Evolutionary conservation across 2,888 invertebrate genomes (phyloP).

Genomic region (Stenchaetothrips biformis): DNA sequence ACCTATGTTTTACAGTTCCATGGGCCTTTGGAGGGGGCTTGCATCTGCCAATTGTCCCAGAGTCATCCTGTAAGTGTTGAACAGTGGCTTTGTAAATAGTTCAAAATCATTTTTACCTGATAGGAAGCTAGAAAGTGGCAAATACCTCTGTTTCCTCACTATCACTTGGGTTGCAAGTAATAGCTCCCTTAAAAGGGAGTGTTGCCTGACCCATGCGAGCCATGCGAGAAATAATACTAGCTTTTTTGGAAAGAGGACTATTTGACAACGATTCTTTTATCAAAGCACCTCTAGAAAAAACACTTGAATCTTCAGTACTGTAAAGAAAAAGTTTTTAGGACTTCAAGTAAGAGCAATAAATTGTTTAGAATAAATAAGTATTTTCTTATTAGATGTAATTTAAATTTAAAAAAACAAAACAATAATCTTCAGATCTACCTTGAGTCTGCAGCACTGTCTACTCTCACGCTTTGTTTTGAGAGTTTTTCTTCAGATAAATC

Average conservation of each 20-base stretch:
- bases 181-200: conserved; percentile 43
- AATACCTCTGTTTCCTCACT: conserved; percentile 49
- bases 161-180: conserved; percentile 45
- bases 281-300: conserved; percentile 33
- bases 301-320: conserved; percentile 35
- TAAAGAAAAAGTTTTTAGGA: neutral
- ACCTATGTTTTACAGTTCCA: neutral
- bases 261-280: conserved; percentile 31
- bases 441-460: conserved; percentile 34
- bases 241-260: conserved; percentile 41
- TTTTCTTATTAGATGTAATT: no score
- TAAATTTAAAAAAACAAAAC: no score
- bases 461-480: neutral
- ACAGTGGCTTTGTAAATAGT: no score
- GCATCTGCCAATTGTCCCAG: neutral
- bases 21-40: neutral
- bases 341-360: neutral
- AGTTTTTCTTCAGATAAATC: neutral
- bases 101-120: neutral
- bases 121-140: neutral
- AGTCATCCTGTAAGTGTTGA: neutral
- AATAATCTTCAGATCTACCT: conserved; percentile 27
- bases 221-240: conserved; percentile 53
- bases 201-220: conserved; percentile 56
- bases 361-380: neutral